A percentile compares a stretch with the other conserved stretches of the same genome.
These are phyloP conservation scores for Oceanites oceanicus DNA, from an alignment of 2,113 vertebrate genomes.

Conservation along the genomic window DNA sequence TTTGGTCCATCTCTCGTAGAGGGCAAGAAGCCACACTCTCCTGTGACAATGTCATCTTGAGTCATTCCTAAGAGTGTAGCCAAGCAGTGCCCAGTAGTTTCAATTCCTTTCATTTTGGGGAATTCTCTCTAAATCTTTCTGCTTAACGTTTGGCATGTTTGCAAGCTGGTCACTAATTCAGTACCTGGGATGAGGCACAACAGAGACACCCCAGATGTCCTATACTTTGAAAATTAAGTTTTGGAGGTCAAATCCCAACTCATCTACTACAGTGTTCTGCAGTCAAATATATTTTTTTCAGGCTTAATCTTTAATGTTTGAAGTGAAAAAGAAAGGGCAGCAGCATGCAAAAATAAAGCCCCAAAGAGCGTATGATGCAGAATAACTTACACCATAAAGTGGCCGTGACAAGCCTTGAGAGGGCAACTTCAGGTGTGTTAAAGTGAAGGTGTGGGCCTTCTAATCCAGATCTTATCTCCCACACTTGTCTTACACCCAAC, in stretches of 20 bases:
- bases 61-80: background rate
- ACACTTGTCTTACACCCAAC: rapidly evolving
- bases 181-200: background rate
- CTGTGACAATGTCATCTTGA: background rate
- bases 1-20: background rate
- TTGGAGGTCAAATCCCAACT: background rate
- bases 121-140: background rate
- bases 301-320: background rate
- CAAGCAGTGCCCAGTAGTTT: background rate
- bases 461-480: background rate
- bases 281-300: background rate
- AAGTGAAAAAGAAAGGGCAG: background rate
- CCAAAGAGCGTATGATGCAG: background rate
- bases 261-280: too few relatives aligned
- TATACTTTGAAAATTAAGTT: background rate
- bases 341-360: background rate
- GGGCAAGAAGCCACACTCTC: background rate
- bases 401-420: background rate
- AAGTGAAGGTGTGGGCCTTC: background rate
- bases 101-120: background rate
- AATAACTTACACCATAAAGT: background rate
- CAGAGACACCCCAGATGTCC: background rate
- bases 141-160: background rate
- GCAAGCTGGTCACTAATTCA: background rate
- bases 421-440: background rate